Percentiles rank a stretch among this genome's conserved stretches.
phyloP scores from a whole-genome alignment of 2,797 vertebrate genomes.

The Acanthurus tractus region DNA sequence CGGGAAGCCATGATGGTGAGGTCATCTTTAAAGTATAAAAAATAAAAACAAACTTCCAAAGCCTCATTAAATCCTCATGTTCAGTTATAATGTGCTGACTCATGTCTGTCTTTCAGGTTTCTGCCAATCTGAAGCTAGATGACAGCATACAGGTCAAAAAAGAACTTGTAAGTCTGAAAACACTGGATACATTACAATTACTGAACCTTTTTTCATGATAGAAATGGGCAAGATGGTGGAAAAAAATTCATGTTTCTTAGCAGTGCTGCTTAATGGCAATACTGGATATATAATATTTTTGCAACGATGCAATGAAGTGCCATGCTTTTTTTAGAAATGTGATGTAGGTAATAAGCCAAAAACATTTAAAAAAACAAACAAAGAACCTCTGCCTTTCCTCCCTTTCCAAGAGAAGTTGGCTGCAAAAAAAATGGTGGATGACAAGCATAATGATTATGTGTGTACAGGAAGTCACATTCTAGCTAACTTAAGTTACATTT shows the following conservation, averaged over 20 bases:
- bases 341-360: not conserved
- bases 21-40: not conserved
- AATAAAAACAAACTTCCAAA: not conserved
- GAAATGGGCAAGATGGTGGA: not conserved
- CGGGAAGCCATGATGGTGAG: constrained; percentile 99
- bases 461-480: not conserved
- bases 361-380: not conserved
- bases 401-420: not conserved
- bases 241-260: not conserved
- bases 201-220: not conserved
- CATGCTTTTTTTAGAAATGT: not conserved
- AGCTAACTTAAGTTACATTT: not conserved
- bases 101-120: constrained; percentile 87
- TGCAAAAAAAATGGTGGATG: not conserved
- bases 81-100: not conserved
- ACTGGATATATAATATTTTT: not conserved
- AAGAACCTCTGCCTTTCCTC: no score
- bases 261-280: not conserved
- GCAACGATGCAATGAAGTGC: not conserved
- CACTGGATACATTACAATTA: not conserved
- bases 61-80: not conserved
- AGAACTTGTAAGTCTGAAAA: constrained; percentile 89
- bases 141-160: constrained; percentile 97
- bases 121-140: constrained; percentile 95
- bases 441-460: not conserved